A percentile compares a stretch with the other conserved stretches of the same genome.
Conservation (phyloP, 2,113 vertebrate genomes). For the Lamprotornis superbus region DNA sequence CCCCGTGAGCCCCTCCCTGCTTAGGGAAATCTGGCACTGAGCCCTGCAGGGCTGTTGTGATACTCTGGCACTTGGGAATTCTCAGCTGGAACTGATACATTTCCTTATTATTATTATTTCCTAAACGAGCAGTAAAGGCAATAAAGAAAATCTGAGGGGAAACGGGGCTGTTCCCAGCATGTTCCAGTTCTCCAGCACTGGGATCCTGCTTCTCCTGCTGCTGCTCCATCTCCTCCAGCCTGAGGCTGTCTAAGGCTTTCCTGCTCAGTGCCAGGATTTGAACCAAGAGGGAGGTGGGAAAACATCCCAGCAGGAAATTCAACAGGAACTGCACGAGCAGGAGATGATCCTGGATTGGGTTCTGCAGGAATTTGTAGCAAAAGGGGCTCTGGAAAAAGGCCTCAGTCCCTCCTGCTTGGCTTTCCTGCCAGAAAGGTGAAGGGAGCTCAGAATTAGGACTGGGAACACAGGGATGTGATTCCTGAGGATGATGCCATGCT, state of each 20-base stretch:
- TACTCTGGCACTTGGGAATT: background rate
- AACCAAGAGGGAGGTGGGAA: background rate
- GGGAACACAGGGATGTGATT: background rate
- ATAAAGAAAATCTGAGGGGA: background rate
- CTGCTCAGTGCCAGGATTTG: background rate
- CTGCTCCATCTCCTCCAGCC: background rate
- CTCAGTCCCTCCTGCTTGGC: background rate
- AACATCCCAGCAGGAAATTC: background rate
- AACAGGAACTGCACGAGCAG: background rate
- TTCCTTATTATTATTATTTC: background rate
- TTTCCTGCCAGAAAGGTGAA: background rate
- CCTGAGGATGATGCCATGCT: background rate
- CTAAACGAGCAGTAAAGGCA: background rate
- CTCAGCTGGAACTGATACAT: background rate
- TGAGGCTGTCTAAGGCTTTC: background rate
- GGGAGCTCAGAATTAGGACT: rapidly evolving
- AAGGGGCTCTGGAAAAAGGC: background rate
- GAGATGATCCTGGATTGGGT: background rate
- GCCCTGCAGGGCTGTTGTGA: background rate
- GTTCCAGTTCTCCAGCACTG: background rate
- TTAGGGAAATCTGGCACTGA: background rate
- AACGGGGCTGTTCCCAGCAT: background rate
- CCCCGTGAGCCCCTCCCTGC: background rate
- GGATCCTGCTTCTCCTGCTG: background rate
- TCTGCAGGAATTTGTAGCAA: background rate